Conservation (phyloP, 2,888 invertebrate species). For the Physocephala rufipes region DNA sequence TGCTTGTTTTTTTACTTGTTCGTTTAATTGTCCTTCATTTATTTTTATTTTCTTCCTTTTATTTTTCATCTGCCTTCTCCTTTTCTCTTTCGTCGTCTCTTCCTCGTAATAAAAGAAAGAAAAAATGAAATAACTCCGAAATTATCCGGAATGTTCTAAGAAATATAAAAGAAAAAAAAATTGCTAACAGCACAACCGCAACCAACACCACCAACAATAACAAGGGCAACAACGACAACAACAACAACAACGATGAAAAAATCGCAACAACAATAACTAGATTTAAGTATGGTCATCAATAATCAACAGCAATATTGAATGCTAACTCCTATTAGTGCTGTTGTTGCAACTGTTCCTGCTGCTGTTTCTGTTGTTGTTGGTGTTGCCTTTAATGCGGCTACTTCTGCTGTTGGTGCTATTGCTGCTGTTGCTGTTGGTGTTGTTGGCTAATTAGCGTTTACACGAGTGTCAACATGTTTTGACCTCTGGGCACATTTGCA, state of each 20-base stretch:
- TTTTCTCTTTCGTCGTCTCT: too few relatives aligned
- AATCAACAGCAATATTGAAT: not conserved
- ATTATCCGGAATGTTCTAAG: too few relatives aligned
- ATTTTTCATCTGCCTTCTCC: too few relatives aligned
- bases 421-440: too few relatives aligned
- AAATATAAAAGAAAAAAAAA: too few relatives aligned
- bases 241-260: not conserved
- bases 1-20: too few relatives aligned
- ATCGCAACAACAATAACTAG: not conserved
- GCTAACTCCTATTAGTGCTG: not conserved
- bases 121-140: too few relatives aligned
- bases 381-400: not conserved
- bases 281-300: not conserved
- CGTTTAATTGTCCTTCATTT: too few relatives aligned
- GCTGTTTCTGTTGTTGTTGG: not conserved
- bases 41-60: too few relatives aligned
- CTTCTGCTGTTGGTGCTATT: not conserved
- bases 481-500: constrained; percentile 42
- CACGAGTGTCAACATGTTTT: constrained; percentile 48
- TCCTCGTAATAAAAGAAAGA: too few relatives aligned
- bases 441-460: constrained; percentile 35
- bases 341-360: not conserved
- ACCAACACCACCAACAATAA: constrained; percentile 4
- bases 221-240: not conserved
- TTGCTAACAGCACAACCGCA: too few relatives aligned